These are phyloP conservation scores for Picus viridis DNA, from an alignment of 2,797 vertebrate genomes.

Conservation along the genomic window DNA sequence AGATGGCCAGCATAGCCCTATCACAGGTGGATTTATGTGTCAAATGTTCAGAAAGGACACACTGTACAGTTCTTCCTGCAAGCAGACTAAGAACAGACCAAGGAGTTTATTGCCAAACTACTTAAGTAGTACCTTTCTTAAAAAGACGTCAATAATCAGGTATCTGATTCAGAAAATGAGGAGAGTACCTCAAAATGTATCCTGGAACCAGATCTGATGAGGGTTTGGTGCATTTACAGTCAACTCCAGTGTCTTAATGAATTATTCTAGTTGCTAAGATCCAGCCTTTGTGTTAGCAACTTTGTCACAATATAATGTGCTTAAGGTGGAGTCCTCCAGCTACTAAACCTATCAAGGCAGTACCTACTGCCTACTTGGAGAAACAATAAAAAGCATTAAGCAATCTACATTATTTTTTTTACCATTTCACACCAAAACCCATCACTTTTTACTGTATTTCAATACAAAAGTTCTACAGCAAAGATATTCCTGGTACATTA, in stretches of 20 bases:
- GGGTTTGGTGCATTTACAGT: neutral
- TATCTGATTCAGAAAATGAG: neutral
- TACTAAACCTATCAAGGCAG: neutral
- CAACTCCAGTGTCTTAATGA: neutral
- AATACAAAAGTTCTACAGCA: neutral
- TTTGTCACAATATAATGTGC: neutral
- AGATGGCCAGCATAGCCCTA: neutral
- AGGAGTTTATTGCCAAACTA: neutral
- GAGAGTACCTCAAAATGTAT: neutral
- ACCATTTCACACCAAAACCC: neutral
- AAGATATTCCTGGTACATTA: neutral
- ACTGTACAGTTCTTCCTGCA: neutral
- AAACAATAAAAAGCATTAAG: neutral
- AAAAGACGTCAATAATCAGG: neutral
- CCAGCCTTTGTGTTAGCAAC: neutral
- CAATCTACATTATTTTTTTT: neutral
- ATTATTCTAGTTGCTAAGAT: neutral
- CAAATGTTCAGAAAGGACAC: neutral
- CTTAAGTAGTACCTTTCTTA: neutral
- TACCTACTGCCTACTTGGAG: neutral
- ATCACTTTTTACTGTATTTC: neutral
- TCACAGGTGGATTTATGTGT: neutral
- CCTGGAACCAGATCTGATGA: neutral
- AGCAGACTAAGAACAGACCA: neutral
- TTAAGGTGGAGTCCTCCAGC: neutral